phyloP scores from a whole-genome alignment of 2,888 invertebrate genomes.

The Epinotia brunnichana region DNA sequence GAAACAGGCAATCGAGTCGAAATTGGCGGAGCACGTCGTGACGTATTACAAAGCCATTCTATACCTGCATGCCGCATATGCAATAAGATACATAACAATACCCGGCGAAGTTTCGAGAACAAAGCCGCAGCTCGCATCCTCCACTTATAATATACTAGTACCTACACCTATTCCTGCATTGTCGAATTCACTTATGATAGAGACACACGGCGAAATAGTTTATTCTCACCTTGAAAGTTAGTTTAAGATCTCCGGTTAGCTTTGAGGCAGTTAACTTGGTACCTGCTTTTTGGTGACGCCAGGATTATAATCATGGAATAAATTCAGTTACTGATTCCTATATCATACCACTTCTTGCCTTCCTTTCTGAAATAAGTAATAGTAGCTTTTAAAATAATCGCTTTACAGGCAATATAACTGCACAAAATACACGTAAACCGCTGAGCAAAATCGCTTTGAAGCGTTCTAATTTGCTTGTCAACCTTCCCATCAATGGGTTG shows the following conservation, averaged over 20 bases:
- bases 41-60: slow-evolving; percentile 55
- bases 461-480: slow-evolving; percentile 44
- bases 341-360: background rate
- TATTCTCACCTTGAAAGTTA: slow-evolving; percentile 34
- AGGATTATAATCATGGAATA: background rate
- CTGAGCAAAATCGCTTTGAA: slow-evolving; percentile 14
- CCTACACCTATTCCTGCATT: slow-evolving; percentile 68
- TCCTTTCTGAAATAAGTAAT: background rate
- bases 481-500: slow-evolving; percentile 50
- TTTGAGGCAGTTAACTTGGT: slow-evolving; percentile 2
- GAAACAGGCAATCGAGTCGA: slow-evolving; percentile 53
- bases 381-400: background rate
- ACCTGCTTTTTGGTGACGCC: background rate
- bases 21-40: slow-evolving; percentile 50
- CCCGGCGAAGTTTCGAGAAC: slow-evolving; percentile 73
- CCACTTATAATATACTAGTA: slow-evolving; percentile 62
- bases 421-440: slow-evolving; percentile 46
- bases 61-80: slow-evolving; percentile 65
- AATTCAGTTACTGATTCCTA: background rate
- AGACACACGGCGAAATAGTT: slow-evolving; percentile 55
- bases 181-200: slow-evolving; percentile 74
- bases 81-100: slow-evolving; percentile 76
- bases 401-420: slow-evolving; percentile 27
- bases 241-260: slow-evolving; percentile 19
- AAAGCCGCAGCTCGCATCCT: slow-evolving; percentile 75